phyloP scores from a whole-genome alignment of 92 coral and sea anemone genomes.

The Siderastrea radians region DNA sequence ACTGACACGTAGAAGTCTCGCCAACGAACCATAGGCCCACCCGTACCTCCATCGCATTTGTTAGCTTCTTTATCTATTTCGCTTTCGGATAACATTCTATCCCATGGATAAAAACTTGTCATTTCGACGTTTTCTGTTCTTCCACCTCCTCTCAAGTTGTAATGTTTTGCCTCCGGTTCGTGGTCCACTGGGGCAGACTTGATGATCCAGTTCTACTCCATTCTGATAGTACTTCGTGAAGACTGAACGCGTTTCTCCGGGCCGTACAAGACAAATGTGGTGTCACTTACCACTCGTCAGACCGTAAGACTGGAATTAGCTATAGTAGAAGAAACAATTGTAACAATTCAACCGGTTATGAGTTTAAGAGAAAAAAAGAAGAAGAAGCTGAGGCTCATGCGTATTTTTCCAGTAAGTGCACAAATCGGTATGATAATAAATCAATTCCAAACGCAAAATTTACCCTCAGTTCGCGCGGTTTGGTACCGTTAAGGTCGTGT shows the following conservation, averaged over 20 bases:
- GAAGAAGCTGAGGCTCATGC: too few species aligned
- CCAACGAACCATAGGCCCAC: too few species aligned
- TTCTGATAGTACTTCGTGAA: background rate
- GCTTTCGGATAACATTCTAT: background rate
- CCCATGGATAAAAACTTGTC: background rate
- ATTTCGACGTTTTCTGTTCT: background rate
- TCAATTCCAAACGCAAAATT: too few species aligned
- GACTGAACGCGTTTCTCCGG: background rate
- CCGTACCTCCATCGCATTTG: background rate
- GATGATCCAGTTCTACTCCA: background rate
- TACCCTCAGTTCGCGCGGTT: too few species aligned
- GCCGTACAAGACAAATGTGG: background rate
- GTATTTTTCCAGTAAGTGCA: too few species aligned
- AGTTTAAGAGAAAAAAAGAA: too few species aligned
- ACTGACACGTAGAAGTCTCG: too few species aligned
- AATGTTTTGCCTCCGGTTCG: background rate
- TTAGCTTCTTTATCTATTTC: constrained; percentile 1
- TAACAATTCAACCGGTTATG: too few species aligned
- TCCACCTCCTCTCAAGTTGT: constrained; percentile 2
- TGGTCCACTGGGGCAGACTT: background rate
- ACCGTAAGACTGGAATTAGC: background rate
- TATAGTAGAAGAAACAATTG: background rate
- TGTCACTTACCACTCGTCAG: background rate
- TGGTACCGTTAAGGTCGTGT: too few species aligned
- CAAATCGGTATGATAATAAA: too few species aligned